phyloP scores from a whole-genome alignment of 2,888 invertebrate species.

The Drosophila putrida region DNA sequence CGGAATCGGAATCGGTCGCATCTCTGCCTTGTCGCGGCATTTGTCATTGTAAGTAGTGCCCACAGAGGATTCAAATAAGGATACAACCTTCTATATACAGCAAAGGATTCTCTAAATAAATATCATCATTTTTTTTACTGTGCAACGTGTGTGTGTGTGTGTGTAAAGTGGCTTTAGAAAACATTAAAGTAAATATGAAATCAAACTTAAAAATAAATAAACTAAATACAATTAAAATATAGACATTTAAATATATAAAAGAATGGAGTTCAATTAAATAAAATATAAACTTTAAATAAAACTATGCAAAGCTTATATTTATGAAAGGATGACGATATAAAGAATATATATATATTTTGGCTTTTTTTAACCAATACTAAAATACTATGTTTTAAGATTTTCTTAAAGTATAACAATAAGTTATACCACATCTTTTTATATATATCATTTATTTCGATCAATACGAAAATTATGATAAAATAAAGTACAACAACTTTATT shows the following conservation, averaged over 20 bases:
- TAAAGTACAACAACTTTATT: too few relatives aligned
- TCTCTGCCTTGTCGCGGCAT: conserved; percentile 44
- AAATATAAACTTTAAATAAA: background rate
- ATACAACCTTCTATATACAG: background rate
- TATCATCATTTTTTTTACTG: conserved; percentile 8
- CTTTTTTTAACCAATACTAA: too few relatives aligned
- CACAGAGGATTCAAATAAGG: background rate
- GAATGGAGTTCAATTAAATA: too few relatives aligned
- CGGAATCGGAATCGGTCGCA: conserved; percentile 60
- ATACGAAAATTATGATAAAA: too few relatives aligned
- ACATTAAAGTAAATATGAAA: background rate
- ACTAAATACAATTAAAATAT: too few relatives aligned
- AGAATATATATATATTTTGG: too few relatives aligned
- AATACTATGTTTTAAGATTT: too few relatives aligned
- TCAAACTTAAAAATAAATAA: background rate
- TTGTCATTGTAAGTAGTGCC: conserved; percentile 83
- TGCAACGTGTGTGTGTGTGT: conserved; percentile 2
- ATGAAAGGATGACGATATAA: too few relatives aligned
- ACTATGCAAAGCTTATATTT: background rate
- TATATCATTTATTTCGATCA: too few relatives aligned
- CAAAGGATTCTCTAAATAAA: conserved; percentile 1
- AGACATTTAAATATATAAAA: too few relatives aligned
- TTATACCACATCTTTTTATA: too few relatives aligned
- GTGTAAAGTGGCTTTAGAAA: background rate
- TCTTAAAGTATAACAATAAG: too few relatives aligned